A percentile compares a stretch with the other conserved stretches of the same genome.
Conservation (phyloP, 2,888 invertebrate genomes). For the Halocaridina rubra region DNA sequence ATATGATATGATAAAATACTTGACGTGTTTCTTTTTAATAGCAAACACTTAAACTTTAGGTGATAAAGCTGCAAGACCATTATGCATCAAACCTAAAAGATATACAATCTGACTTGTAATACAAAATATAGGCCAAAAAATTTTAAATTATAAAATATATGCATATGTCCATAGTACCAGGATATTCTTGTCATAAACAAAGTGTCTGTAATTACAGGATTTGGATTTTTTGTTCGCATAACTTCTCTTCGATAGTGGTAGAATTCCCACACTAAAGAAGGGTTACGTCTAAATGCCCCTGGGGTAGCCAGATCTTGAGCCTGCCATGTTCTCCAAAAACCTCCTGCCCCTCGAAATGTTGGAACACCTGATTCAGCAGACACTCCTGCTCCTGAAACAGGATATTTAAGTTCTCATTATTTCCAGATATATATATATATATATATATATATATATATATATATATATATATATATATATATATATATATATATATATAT, state of each 20-base stretch:
- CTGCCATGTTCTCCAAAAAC: conserved; percentile 83
- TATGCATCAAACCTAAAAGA: neutral
- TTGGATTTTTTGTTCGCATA: conserved; percentile 79
- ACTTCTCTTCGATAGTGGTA: conserved; percentile 86
- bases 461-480: too few relatives aligned
- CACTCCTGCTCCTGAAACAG: conserved; percentile 76
- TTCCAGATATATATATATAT: too few relatives aligned
- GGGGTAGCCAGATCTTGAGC: conserved; percentile 70
- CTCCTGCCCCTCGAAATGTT: conserved; percentile 85
- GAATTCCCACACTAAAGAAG: conserved; percentile 86
- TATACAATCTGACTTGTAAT: neutral
- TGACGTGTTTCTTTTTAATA: too few relatives aligned
- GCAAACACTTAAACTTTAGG: too few relatives aligned
- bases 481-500: too few relatives aligned
- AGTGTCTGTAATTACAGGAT: conserved; percentile 70
- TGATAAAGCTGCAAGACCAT: neutral
- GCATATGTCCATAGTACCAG: too few relatives aligned
- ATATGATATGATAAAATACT: too few relatives aligned
- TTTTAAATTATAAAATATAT: too few relatives aligned
- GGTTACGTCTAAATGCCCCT: conserved; percentile 71
- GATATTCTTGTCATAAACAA: too few relatives aligned
- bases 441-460: too few relatives aligned
- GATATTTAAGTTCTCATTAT: too few relatives aligned
- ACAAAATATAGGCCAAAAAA: too few relatives aligned
- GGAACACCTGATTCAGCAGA: conserved; percentile 89